Conservation (phyloP, 1,140 invertebrate genomes). For the Yoshiicerus persimilis region DNA sequence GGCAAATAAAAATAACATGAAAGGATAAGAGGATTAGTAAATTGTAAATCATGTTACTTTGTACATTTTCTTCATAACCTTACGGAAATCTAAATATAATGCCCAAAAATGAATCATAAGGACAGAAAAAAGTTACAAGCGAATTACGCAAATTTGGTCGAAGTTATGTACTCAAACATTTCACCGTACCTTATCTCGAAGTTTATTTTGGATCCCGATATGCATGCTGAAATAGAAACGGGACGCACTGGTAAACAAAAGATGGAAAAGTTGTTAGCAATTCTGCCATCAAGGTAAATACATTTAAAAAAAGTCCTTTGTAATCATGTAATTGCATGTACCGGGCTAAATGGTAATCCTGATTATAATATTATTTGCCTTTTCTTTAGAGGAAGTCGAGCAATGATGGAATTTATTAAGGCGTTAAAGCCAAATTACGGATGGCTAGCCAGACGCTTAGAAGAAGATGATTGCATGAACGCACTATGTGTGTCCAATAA, state of each 20-base stretch:
- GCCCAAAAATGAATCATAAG: neutral
- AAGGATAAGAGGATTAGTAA: neutral
- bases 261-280: conserved; percentile 34
- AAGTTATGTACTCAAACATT: conserved; percentile 26
- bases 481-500: neutral
- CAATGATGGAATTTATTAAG: conserved; percentile 32
- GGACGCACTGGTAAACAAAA: conserved; percentile 23
- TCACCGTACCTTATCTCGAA: conserved; percentile 29
- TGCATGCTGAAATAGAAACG: conserved; percentile 39
- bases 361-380: no score
- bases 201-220: conserved; percentile 30
- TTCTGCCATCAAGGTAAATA: conserved; percentile 32
- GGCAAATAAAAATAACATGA: no score
- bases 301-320: no score
- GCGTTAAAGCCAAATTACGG: conserved; percentile 28
- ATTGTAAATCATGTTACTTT: neutral
- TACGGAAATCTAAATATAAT: neutral
- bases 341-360: no score
- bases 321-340: no score
- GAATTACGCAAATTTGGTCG: conserved; percentile 28
- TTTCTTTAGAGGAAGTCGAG: conserved; percentile 23
- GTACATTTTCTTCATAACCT: neutral
- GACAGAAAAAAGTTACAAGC: conserved; percentile 20
- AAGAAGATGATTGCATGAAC: neutral
- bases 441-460: conserved; percentile 34